Conservation (phyloP, 2,888 invertebrate genomes). For the Galeopsomyia nigrocyanea region DNA sequence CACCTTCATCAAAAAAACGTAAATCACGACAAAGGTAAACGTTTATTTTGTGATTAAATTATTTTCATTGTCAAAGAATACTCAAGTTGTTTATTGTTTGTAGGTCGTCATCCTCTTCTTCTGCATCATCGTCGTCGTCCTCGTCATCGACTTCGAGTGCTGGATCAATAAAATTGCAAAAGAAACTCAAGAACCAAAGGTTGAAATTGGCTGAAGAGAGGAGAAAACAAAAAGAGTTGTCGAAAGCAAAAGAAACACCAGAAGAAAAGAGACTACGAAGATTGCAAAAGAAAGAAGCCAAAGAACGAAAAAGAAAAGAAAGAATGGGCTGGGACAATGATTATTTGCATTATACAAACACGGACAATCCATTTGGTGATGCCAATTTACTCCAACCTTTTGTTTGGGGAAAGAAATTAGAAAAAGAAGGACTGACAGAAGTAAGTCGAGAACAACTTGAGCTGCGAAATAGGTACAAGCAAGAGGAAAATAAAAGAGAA, state of each 20-base stretch:
- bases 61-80: background rate
- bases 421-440: slow-evolving; percentile 89
- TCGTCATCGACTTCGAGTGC: slow-evolving; percentile 61
- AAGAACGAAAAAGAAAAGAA: slow-evolving; percentile 88
- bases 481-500: slow-evolving; percentile 92
- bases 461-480: slow-evolving; percentile 85
- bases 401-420: slow-evolving; percentile 96
- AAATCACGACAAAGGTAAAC: slow-evolving; percentile 56
- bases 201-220: slow-evolving; percentile 76
- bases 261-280: slow-evolving; percentile 92
- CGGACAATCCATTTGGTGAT: slow-evolving; percentile 99
- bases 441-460: slow-evolving; percentile 86
- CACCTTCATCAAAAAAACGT: slow-evolving; percentile 54
- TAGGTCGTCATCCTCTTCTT: slow-evolving; percentile 26
- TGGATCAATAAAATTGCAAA: slow-evolving; percentile 77
- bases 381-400: slow-evolving; percentile 94
- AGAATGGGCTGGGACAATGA: slow-evolving; percentile 98
- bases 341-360: slow-evolving; percentile 96
- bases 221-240: slow-evolving; percentile 78
- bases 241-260: slow-evolving; percentile 93
- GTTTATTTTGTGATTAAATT: background rate
- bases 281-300: slow-evolving; percentile 90
- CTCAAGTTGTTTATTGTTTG: background rate
- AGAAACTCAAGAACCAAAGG: slow-evolving; percentile 81
- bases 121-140: slow-evolving; percentile 44